These are phyloP conservation scores for Agrotis exclamationis DNA, from an alignment of 2,888 invertebrate species.

Conservation along the genomic window DNA sequence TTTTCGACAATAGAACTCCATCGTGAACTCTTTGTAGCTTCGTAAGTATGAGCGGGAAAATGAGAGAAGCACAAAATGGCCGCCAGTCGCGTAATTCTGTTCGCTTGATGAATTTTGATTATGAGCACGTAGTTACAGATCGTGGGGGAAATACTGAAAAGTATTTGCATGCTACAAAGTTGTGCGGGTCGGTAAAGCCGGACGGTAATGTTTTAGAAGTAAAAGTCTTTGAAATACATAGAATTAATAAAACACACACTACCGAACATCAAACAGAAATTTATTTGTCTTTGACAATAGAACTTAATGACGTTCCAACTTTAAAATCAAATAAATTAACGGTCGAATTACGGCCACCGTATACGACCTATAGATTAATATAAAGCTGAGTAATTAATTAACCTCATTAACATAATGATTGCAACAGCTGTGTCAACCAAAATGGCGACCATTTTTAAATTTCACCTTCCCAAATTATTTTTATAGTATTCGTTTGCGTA, in stretches of 20 bases:
- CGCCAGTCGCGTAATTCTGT: slow-evolving; percentile 33
- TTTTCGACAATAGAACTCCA: slow-evolving; percentile 43
- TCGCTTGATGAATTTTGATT: slow-evolving; percentile 63
- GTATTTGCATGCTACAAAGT: not conserved
- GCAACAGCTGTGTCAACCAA: slow-evolving; percentile 30
- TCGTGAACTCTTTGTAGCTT: slow-evolving; percentile 40
- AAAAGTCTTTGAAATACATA: no score
- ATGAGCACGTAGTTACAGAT: slow-evolving; percentile 47
- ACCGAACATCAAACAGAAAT: no score
- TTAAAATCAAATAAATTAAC: no score
- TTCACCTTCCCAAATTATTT: not conserved
- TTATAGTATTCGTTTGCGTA: not conserved
- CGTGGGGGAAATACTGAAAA: slow-evolving; percentile 59
- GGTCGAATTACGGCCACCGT: not conserved
- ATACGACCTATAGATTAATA: slow-evolving; percentile 18
- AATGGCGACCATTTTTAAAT: slow-evolving; percentile 1
- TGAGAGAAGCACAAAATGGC: slow-evolving; percentile 48
- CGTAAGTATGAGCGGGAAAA: slow-evolving; percentile 36
- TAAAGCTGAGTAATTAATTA: slow-evolving; percentile 17
- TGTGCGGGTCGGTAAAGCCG: not conserved
- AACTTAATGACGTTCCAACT: no score
- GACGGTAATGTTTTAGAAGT: no score
- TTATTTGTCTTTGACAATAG: no score
- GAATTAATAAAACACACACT: no score
- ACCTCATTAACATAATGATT: slow-evolving; percentile 29